A percentile compares a stretch with the other conserved stretches of the same genome.
Conservation (phyloP, 1,140 invertebrate genomes). For the Micrasema minimum region DNA sequence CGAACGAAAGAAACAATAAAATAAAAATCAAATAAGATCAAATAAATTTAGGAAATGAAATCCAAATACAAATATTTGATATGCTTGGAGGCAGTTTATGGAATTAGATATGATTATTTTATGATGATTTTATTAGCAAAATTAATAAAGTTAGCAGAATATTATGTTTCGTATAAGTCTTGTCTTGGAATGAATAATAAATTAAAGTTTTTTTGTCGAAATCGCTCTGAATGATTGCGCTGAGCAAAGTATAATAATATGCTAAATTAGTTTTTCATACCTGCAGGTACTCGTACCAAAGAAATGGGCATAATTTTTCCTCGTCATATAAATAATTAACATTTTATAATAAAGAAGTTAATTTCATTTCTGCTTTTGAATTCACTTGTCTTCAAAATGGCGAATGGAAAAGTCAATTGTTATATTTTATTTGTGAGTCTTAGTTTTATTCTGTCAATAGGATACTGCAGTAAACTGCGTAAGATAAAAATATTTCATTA, state of each 20-base stretch:
- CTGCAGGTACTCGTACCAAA: neutral
- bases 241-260: neutral
- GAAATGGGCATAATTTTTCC: neutral
- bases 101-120: no score
- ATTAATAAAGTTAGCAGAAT: no score
- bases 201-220: no score
- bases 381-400: neutral
- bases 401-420: neutral
- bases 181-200: no score
- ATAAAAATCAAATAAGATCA: no score
- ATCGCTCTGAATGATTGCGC: no score
- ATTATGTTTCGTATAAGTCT: no score
- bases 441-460: neutral
- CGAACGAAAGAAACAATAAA: no score
- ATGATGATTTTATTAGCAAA: no score
- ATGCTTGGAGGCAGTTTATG: no score
- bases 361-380: conserved; percentile 2
- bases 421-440: neutral
- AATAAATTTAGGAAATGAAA: no score
- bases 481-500: neutral
- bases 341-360: neutral
- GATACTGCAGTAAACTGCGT: conserved; percentile 22
- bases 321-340: conserved; percentile 8
- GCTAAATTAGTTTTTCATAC: conserved; percentile 7
- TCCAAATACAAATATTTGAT: no score